Evolutionary conservation across 2,888 invertebrate genomes (phyloP).

Genomic region (Miltochrista miniata): DNA sequence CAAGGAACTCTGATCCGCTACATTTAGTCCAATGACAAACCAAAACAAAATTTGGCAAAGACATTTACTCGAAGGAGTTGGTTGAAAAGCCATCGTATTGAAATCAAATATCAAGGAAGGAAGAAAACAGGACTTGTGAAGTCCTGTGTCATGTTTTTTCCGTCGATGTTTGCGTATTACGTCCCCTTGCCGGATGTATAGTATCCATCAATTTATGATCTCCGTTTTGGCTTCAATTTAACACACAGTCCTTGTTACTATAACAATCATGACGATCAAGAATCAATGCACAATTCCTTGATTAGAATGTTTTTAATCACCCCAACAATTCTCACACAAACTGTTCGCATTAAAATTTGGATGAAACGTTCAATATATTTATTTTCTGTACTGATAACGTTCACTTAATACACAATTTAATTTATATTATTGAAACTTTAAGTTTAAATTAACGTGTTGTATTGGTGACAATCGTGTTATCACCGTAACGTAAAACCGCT

Average conservation of each 20-base stretch:
- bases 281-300: slow-evolving; percentile 47
- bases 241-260: slow-evolving; percentile 61
- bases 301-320: slow-evolving; percentile 36
- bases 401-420: slow-evolving; percentile 16
- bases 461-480: slow-evolving; percentile 74
- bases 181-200: slow-evolving; percentile 77
- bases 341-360: slow-evolving; percentile 50
- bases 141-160: slow-evolving; percentile 83
- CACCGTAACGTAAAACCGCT: slow-evolving; percentile 69
- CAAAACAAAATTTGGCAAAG: slow-evolving; percentile 71
- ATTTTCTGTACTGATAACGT: slow-evolving; percentile 20
- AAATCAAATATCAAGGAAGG: slow-evolving; percentile 79
- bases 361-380: slow-evolving; percentile 22
- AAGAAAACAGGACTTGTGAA: slow-evolving; percentile 75
- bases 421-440: slow-evolving; percentile 28
- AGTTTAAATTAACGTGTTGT: slow-evolving; percentile 54
- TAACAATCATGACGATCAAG: slow-evolving; percentile 55
- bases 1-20: slow-evolving; percentile 77
- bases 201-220: slow-evolving; percentile 80
- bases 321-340: slow-evolving; percentile 56
- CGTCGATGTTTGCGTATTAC: slow-evolving; percentile 74
- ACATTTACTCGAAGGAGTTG: slow-evolving; percentile 60
- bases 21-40: slow-evolving; percentile 71
- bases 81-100: slow-evolving; percentile 70
- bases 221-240: slow-evolving; percentile 65